Conservation (phyloP, 2,888 invertebrate species). For the Zhuqinia jingwanae region DNA sequence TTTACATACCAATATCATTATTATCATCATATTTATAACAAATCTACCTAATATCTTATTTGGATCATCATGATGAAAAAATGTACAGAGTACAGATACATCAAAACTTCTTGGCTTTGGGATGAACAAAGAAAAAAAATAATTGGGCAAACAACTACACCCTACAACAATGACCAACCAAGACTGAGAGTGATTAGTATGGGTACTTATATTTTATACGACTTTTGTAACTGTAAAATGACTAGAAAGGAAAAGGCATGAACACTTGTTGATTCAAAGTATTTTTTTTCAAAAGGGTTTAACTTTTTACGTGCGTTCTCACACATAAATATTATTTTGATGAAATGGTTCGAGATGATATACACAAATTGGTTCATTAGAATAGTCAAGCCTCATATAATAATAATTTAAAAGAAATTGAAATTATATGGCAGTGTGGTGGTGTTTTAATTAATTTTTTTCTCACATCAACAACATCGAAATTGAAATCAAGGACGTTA, state of each 20-base stretch:
- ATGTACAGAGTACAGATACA: no score
- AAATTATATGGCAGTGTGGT: background rate
- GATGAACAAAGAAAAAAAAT: background rate
- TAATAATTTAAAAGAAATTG: background rate
- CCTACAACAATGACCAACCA: constrained; percentile 22
- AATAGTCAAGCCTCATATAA: no score
- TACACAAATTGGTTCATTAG: no score
- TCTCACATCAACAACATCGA: constrained; percentile 20
- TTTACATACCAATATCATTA: background rate
- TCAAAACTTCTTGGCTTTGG: background rate
- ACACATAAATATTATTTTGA: no score
- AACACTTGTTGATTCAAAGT: no score
- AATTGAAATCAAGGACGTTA: constrained; percentile 23
- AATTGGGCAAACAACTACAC: background rate
- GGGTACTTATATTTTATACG: background rate
- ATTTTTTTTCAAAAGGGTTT: no score
- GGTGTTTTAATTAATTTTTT: constrained; percentile 2
- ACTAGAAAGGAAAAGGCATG: constrained; percentile 28
- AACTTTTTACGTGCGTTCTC: no score
- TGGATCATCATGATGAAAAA: background rate
- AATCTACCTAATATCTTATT: background rate
- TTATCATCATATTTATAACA: background rate
- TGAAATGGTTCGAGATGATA: no score
- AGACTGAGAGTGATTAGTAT: background rate
- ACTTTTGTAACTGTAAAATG: background rate